Evolutionary conservation across 2,888 invertebrate species (phyloP).

Genomic region (Nezara viridula): DNA sequence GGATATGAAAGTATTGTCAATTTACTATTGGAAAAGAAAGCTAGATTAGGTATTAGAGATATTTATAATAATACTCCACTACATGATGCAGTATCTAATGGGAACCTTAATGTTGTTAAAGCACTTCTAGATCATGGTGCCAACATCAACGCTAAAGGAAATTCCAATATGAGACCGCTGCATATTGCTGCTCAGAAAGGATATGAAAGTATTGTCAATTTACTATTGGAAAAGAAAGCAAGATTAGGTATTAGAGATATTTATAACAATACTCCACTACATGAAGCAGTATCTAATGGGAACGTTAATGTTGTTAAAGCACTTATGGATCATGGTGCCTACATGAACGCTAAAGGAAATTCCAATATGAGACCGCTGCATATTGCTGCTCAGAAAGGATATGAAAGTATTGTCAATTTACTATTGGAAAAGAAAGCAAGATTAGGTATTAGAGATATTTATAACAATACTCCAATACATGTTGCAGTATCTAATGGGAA

Average conservation of each 20-base stretch:
- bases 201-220: neutral
- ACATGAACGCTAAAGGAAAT: too few relatives aligned
- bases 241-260: too few relatives aligned
- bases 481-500: neutral
- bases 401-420: too few relatives aligned
- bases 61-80: neutral
- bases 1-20: constrained; percentile 80
- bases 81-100: neutral
- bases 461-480: neutral
- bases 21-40: neutral
- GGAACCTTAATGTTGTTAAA: neutral
- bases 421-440: too few relatives aligned
- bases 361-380: too few relatives aligned
- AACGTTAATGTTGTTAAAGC: neutral
- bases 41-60: neutral
- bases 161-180: too few relatives aligned
- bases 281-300: neutral
- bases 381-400: too few relatives aligned
- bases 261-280: neutral
- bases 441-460: too few relatives aligned
- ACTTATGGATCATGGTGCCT: too few relatives aligned
- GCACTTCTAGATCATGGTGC: neutral
- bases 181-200: neutral
- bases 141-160: too few relatives aligned
- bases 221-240: too few relatives aligned